A percentile compares a stretch with the other conserved stretches of the same genome.
Evolutionary conservation across 2,797 vertebrate genomes (phyloP).

Genomic region (Spinus olivaceus): DNA sequence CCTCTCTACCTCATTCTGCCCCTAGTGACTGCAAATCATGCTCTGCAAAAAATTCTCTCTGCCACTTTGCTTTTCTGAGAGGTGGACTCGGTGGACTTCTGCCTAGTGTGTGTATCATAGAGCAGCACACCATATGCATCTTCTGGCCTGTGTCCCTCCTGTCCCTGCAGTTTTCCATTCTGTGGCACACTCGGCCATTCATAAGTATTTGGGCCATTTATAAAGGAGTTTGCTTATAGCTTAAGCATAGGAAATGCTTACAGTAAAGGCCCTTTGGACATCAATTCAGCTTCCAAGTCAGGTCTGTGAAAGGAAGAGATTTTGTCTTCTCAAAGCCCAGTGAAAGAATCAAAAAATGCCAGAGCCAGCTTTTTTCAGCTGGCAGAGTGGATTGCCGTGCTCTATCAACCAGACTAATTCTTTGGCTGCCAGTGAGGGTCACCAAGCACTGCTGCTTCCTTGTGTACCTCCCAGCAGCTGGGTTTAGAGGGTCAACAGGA

Average conservation of each 20-base stretch:
- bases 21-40: background rate
- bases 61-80: background rate
- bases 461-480: background rate
- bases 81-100: background rate
- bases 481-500: background rate
- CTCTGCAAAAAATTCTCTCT: background rate
- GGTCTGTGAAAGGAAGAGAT: conserved; percentile 1
- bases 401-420: conserved; percentile 20
- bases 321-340: background rate
- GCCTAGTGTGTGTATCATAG: background rate
- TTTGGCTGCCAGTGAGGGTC: conserved; percentile 36
- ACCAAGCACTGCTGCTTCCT: conserved; percentile 57
- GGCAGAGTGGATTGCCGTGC: conserved; percentile 10
- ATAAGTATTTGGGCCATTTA: background rate
- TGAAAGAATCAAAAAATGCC: background rate
- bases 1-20: background rate
- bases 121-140: background rate
- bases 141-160: background rate
- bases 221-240: background rate
- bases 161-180: background rate
- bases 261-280: background rate
- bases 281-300: background rate
- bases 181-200: background rate
- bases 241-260: background rate
- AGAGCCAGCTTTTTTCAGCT: background rate